Evolutionary conservation across 2,113 vertebrate genomes (phyloP).

Genomic region (Amazona vittata): DNA sequence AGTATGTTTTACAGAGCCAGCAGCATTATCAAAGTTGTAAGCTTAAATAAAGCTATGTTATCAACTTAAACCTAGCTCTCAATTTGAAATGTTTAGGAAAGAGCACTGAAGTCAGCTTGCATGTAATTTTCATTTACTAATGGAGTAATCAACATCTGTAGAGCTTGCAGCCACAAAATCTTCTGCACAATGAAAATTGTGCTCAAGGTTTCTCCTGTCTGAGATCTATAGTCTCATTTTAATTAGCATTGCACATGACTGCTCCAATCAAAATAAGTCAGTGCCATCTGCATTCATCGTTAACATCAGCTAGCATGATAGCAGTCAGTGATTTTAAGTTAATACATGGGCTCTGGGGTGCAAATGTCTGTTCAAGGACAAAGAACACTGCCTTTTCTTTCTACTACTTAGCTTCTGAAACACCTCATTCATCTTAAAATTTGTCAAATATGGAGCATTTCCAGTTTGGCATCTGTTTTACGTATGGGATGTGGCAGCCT

Average conservation of each 20-base stretch:
- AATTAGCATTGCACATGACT: conserved; percentile 49
- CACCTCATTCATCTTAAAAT: not conserved
- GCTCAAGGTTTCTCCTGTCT: conserved; percentile 21
- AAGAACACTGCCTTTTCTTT: not conserved
- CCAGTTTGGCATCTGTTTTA: not conserved
- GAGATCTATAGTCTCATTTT: conserved; percentile 31
- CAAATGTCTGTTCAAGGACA: conserved; percentile 4
- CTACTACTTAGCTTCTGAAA: not conserved
- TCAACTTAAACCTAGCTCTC: not conserved
- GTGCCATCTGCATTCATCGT: not conserved
- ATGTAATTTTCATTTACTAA: not conserved
- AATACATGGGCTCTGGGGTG: not conserved
- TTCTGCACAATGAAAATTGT: not conserved
- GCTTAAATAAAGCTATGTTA: not conserved
- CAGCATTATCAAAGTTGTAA: not conserved
- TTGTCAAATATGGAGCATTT: not conserved
- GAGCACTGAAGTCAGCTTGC: not conserved
- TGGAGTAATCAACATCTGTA: conserved; percentile 15
- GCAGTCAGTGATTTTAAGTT: not conserved
- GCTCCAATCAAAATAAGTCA: conserved; percentile 34
- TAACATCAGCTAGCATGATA: not conserved
- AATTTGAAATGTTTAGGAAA: not conserved
- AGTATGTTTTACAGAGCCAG: not conserved
- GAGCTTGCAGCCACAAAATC: not conserved
- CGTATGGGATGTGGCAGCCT: not conserved